A percentile compares a stretch with the other conserved stretches of the same genome.
Evolutionary conservation across 2,888 invertebrate species (phyloP).

Genomic region (Scaptomyza caliginosa): DNA sequence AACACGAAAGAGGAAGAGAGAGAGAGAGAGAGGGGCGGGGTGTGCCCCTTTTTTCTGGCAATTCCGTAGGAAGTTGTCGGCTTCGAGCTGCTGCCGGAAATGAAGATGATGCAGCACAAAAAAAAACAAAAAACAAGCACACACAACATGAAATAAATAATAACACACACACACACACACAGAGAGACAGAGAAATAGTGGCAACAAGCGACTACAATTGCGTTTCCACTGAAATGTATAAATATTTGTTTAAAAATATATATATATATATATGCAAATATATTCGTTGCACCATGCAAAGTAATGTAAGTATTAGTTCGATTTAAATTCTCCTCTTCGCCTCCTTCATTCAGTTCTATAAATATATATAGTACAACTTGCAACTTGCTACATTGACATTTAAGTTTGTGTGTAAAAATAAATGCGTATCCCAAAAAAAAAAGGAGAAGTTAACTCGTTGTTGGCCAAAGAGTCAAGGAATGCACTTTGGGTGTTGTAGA

Average conservation of each 20-base stretch:
- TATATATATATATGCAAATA: constrained; percentile 7
- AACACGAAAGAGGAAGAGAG: too few relatives aligned
- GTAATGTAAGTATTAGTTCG: neutral
- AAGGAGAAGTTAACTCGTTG: neutral
- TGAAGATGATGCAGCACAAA: constrained; percentile 80
- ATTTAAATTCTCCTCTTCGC: neutral
- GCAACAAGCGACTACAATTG: neutral
- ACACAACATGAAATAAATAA: constrained; percentile 71
- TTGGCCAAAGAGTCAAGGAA: constrained; percentile 34
- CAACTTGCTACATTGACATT: constrained; percentile 63
- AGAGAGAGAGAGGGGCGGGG: neutral
- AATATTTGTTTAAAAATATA: neutral
- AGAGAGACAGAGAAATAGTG: neutral
- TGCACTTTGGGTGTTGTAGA: constrained; percentile 31
- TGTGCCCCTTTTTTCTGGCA: constrained; percentile 5
- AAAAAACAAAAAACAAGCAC: neutral
- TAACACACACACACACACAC: neutral
- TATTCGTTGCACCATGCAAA: neutral
- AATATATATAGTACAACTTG: too few relatives aligned
- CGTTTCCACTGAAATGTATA: neutral
- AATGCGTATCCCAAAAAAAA: constrained; percentile 26
- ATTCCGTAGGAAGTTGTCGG: constrained; percentile 61
- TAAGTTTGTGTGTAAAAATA: constrained; percentile 50
- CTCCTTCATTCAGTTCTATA: too few relatives aligned
- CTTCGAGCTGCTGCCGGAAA: constrained; percentile 73